Percentiles rank a stretch among this genome's conserved stretches.
Conservation (phyloP, 1,140 invertebrate species). For the Drosophila oshimai region DNA sequence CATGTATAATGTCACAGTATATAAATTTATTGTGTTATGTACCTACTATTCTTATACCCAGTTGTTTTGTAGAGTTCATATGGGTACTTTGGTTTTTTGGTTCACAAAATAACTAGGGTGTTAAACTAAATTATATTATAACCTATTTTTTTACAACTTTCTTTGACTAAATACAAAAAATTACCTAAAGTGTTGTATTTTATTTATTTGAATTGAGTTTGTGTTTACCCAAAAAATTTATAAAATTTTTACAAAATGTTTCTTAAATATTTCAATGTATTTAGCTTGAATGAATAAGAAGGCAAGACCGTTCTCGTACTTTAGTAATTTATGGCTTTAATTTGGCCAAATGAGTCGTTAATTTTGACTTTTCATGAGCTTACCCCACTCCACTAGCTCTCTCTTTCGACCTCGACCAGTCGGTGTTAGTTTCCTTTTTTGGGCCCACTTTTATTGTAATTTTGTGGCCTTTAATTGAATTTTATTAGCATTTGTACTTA, state of each 20-base stretch:
- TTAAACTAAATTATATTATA: too few relatives aligned
- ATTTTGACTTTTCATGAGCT: conserved; percentile 75
- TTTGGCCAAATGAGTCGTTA: conserved; percentile 81
- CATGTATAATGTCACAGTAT: neutral
- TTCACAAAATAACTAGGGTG: too few relatives aligned
- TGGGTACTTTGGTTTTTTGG: too few relatives aligned
- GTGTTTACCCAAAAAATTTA: too few relatives aligned
- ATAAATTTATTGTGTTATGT: neutral
- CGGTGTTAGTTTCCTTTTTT: conserved; percentile 53
- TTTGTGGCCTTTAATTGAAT: conserved; percentile 81
- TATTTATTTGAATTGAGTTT: too few relatives aligned
- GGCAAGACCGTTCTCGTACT: neutral
- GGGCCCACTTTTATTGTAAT: conserved; percentile 72
- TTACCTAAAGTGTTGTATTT: too few relatives aligned
- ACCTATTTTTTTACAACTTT: too few relatives aligned
- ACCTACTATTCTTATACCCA: neutral
- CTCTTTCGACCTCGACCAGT: neutral
- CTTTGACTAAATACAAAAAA: too few relatives aligned
- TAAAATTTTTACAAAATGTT: too few relatives aligned
- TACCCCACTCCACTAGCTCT: neutral
- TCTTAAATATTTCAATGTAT: neutral
- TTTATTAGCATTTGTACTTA: conserved; percentile 81
- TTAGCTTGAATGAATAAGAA: neutral
- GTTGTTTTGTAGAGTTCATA: neutral
- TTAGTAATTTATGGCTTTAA: conserved; percentile 77